Conservation (phyloP, 92 coral and sea anemone species). For the Palythoa heliodiscus region DNA sequence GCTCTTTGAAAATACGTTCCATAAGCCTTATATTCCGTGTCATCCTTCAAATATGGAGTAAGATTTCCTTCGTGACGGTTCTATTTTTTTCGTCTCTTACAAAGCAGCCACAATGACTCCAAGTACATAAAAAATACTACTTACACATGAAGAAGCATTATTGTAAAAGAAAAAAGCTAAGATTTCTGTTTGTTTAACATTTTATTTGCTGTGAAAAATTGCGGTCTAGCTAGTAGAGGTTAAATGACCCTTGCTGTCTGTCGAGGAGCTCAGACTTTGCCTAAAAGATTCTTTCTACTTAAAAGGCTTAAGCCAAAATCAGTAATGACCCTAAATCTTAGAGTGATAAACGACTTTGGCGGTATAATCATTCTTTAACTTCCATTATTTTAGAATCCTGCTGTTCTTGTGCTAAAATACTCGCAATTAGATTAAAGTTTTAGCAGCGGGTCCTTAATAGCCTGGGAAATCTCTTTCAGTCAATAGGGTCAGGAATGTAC, state of each 20-base stretch:
- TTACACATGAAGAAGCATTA: too few species aligned
- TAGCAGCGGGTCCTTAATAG: background rate
- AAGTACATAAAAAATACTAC: too few species aligned
- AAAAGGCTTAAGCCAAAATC: conserved; percentile 23
- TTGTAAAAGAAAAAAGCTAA: too few species aligned
- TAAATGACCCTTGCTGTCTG: too few species aligned
- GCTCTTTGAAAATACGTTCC: background rate
- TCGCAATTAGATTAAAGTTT: background rate
- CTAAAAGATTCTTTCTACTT: background rate
- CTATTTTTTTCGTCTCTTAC: too few species aligned
- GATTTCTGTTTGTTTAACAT: too few species aligned
- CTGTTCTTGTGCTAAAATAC: background rate
- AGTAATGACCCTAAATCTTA: conserved; percentile 1
- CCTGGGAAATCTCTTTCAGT: conserved; percentile 40
- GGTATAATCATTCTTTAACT: background rate
- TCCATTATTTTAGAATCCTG: background rate
- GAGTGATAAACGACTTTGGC: conserved; percentile 8
- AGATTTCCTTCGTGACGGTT: too few species aligned
- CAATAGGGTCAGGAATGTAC: conserved; percentile 18
- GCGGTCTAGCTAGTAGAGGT: too few species aligned
- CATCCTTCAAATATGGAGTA: background rate
- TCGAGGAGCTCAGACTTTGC: background rate
- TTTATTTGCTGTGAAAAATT: too few species aligned
- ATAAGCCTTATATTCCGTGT: background rate
- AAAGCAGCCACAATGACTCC: too few species aligned